Percentiles rank a stretch among this genome's conserved stretches.
Conservation (phyloP, 2,888 invertebrate genomes). For the Ligdia adustata region DNA sequence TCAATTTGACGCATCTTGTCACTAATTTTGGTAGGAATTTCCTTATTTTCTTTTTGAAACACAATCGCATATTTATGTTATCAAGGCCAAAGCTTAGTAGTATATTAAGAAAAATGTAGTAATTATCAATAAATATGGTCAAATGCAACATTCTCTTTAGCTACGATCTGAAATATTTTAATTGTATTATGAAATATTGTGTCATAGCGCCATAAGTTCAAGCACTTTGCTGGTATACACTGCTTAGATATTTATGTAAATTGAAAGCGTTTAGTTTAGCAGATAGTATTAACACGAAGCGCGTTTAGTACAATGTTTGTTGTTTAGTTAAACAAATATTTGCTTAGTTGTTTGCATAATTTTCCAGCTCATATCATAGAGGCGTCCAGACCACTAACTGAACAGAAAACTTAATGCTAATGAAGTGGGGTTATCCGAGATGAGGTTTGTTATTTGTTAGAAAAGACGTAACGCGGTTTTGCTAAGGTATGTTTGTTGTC, state of each 20-base stretch:
- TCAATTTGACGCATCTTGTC: constrained; percentile 35
- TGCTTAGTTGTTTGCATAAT: constrained; percentile 46
- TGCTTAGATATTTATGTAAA: constrained; percentile 14
- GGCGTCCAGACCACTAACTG: constrained; percentile 43
- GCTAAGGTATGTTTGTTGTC: constrained; percentile 42
- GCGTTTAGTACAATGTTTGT: constrained; percentile 41
- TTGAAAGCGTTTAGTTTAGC: constrained; percentile 20
- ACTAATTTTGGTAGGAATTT: constrained; percentile 35
- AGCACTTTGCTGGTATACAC: not conserved
- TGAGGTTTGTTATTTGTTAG: constrained; percentile 58
- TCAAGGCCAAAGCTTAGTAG: too few species aligned
- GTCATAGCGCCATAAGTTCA: constrained; percentile 1
- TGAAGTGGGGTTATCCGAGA: constrained; percentile 60
- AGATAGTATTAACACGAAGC: constrained; percentile 31
- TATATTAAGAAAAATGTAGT: not conserved
- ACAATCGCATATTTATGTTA: not conserved
- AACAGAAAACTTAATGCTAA: constrained; percentile 58
- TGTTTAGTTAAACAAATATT: constrained; percentile 25
- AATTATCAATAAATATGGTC: too few species aligned
- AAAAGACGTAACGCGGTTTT: constrained; percentile 65
- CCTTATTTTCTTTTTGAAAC: constrained; percentile 2
- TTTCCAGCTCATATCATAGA: constrained; percentile 48
- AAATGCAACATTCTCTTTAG: too few species aligned
- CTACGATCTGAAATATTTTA: not conserved
- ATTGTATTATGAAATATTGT: constrained; percentile 3